phyloP scores from a whole-genome alignment of 2,888 invertebrate genomes.

The Apamea crenata region DNA sequence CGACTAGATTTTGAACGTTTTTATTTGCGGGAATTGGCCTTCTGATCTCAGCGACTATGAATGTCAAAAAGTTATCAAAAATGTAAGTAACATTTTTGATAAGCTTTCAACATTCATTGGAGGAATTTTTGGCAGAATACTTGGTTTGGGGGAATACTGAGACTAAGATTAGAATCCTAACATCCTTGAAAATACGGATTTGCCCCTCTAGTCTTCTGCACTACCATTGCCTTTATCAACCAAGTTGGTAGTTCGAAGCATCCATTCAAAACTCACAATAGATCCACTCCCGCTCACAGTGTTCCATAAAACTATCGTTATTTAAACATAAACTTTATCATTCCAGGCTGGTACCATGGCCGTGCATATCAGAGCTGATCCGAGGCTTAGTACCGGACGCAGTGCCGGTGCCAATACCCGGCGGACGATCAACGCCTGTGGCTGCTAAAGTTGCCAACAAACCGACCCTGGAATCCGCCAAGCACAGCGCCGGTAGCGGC shows the following conservation, averaged over 20 bases:
- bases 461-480: slow-evolving; percentile 55
- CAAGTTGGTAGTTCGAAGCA: not conserved
- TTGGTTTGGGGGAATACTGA: too few relatives aligned
- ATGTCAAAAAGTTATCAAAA: not conserved
- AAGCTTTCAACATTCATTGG: too few relatives aligned
- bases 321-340: not conserved
- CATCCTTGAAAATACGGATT: not conserved
- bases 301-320: not conserved
- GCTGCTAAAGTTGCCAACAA: slow-evolving; percentile 43
- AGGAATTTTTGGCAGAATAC: not conserved
- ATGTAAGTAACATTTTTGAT: not conserved
- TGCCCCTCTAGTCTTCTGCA: not conserved
- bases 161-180: not conserved
- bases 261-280: not conserved
- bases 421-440: slow-evolving; percentile 16
- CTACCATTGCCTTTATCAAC: not conserved
- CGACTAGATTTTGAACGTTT: too few relatives aligned
- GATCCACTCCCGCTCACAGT: not conserved
- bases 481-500: slow-evolving; percentile 79
- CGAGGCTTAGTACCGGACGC: slow-evolving; percentile 93
- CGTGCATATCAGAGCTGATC: slow-evolving; percentile 92
- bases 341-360: slow-evolving; percentile 94
- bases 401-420: slow-evolving; percentile 81
- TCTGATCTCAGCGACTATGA: not conserved
- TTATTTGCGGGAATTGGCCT: too few relatives aligned